Percentiles rank a stretch among this genome's conserved stretches.
These are phyloP conservation scores for Calyptomena viridis DNA, from an alignment of 2,113 vertebrate species.

Conservation along the genomic window DNA sequence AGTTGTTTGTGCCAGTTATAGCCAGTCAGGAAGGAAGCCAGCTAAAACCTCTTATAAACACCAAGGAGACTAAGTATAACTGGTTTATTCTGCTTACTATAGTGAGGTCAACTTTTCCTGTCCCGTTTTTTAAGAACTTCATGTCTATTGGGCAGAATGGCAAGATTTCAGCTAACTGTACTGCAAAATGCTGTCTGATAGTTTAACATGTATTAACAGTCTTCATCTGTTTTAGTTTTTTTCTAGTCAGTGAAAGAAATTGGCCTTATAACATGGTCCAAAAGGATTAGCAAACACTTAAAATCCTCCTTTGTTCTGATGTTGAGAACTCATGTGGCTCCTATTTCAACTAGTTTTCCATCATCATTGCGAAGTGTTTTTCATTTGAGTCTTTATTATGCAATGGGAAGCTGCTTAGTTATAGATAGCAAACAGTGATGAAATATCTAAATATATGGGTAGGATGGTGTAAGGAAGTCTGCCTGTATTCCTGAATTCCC, in stretches of 20 bases:
- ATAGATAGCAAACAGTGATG: neutral
- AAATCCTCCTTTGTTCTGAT: neutral
- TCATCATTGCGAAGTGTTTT: neutral
- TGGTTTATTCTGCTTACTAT: slow-evolving; percentile 56
- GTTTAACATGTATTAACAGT: neutral
- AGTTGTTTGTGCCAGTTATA: slow-evolving; percentile 61
- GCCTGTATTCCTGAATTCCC: neutral
- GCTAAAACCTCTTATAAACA: slow-evolving; percentile 62
- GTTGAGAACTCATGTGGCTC: neutral
- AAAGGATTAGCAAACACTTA: neutral
- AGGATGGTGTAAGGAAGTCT: neutral
- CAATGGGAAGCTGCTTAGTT: neutral
- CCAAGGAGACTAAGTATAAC: slow-evolving; percentile 50
- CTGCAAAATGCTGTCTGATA: neutral
- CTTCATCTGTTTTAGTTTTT: neutral
- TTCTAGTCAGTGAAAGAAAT: neutral
- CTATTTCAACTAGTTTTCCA: neutral
- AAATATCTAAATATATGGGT: neutral
- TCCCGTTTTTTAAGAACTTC: slow-evolving; percentile 2
- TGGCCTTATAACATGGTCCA: neutral
- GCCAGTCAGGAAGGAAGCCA: slow-evolving; percentile 50
- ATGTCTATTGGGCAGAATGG: neutral
- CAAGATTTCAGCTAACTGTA: neutral
- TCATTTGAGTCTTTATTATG: neutral
- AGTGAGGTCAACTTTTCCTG: slow-evolving; percentile 45